Evolutionary conservation across 2,888 invertebrate species (phyloP), one percentile per base, ranked within the genome.

Genomic region (Euproctis similis): DNA sequence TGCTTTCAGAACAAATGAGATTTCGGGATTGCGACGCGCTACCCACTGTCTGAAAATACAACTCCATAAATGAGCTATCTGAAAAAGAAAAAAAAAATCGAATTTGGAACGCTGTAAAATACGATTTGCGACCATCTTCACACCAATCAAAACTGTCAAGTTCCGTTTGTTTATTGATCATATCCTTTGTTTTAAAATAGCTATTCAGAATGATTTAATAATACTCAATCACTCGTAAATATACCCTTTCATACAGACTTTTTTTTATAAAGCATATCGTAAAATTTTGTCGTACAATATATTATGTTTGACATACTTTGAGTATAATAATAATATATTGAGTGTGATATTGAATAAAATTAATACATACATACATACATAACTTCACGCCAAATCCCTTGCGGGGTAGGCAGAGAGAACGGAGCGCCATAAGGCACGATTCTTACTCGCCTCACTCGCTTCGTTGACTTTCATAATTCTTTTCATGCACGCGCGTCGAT

Each of bases 151-250:
- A 42, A 59, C 57, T 68, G 62, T 68, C 62, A 66, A 66, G 52
- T 63, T 53, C 55, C 69, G 65, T 73, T 72, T 73, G 71, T 74
- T 75, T 76, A 75, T 76, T 75, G 73, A 68, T 65, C 69, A 70
- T 65, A 74, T 70, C 67, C 70, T 75, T 73, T 73, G 64, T 73
- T 63, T 67, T 59, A 56, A 61, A 71, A 73, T 66, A 69, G 67
- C 63, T 68, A 71, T 68, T 54, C 49, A 54, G 49, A 49, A 70
- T 72, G 76, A 76, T 76, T 73, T 74, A 75, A n/a, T n/a, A n/a
- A 65, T 56, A 58, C 47, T 37, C 47, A 53, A 55, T 50, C 56
- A 54, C 53, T 66, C 58, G 53, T 53, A 46, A 46, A 48, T 47
- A 47, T 47, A 45, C 47, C 49, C 51, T 51, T 62, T 57, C 46